phyloP scores from a whole-genome alignment of 2,888 invertebrate genomes.

The Hypomecis punctinalis region DNA sequence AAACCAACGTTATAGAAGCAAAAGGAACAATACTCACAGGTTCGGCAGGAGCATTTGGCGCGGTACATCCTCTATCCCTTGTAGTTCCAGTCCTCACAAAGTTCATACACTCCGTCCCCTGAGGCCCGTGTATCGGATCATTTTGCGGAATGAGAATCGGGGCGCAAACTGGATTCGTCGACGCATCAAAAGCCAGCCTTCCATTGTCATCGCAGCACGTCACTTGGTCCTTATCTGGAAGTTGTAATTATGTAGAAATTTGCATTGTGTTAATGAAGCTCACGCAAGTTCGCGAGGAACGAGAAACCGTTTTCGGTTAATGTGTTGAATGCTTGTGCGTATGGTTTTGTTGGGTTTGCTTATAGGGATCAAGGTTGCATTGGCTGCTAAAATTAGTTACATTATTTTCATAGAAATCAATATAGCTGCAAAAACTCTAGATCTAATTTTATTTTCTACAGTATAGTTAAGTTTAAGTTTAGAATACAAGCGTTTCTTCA shows the following conservation, averaged over 20 bases:
- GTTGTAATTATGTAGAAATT: slow-evolving; percentile 4
- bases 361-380: not conserved
- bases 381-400: too few species aligned
- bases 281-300: not conserved
- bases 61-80: slow-evolving; percentile 87
- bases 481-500: too few species aligned
- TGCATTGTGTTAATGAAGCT: slow-evolving; percentile 10
- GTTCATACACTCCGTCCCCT: slow-evolving; percentile 88
- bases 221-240: slow-evolving; percentile 64
- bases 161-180: slow-evolving; percentile 68
- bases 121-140: slow-evolving; percentile 76
- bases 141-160: slow-evolving; percentile 70
- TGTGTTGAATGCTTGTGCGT: not conserved
- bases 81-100: slow-evolving; percentile 89
- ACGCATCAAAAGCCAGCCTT: slow-evolving; percentile 58
- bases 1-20: not conserved
- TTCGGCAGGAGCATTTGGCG: slow-evolving; percentile 87
- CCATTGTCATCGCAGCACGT: slow-evolving; percentile 74
- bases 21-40: slow-evolving; percentile 80
- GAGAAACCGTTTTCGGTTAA: slow-evolving; percentile 3
- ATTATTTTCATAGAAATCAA: too few species aligned
- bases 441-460: too few species aligned
- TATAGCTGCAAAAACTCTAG: too few species aligned
- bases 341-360: too few species aligned
- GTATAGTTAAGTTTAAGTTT: too few species aligned